These are phyloP conservation scores for Ctenodactylus gundi DNA, from an alignment of 2,113 vertebrate species.

Conservation along the genomic window DNA sequence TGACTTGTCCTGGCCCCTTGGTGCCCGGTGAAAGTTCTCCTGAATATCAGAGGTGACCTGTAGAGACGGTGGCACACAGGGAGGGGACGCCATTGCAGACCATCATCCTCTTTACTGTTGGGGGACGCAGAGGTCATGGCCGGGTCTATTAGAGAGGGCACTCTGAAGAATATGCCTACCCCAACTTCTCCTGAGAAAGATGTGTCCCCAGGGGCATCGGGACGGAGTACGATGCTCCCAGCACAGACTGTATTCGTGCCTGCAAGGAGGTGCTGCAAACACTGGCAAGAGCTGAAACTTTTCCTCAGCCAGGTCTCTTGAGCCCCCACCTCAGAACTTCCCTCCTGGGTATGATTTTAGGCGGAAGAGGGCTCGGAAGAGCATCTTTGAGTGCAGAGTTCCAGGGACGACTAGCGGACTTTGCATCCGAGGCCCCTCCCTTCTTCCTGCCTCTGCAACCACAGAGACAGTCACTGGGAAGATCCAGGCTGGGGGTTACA, in stretches of 20 bases:
- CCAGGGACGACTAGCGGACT: background rate
- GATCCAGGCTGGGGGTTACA: background rate
- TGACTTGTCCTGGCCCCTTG: background rate
- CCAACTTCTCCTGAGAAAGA: background rate
- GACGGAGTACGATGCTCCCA: background rate
- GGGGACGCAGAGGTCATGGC: accelerated
- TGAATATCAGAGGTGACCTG: background rate
- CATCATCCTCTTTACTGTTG: background rate
- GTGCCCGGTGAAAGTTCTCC: background rate
- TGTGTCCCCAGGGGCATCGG: background rate
- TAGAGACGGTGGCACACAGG: background rate
- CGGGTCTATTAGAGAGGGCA: background rate
- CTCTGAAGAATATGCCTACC: background rate
- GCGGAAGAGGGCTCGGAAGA: background rate
- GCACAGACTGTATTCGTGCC: background rate
- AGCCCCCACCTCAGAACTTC: background rate
- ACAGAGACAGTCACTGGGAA: background rate
- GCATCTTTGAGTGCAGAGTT: too few relatives aligned
- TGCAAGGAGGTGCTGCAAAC: background rate
- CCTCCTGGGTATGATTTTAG: background rate
- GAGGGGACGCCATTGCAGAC: background rate
- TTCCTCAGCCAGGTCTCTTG: background rate
- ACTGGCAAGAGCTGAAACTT: background rate
- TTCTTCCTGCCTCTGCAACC: background rate
- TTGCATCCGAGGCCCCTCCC: background rate